Percentiles rank a stretch among this genome's conserved stretches.
These are phyloP conservation scores for Rhincodon typus DNA, from an alignment of 2,797 vertebrate species.

Conservation along the genomic window DNA sequence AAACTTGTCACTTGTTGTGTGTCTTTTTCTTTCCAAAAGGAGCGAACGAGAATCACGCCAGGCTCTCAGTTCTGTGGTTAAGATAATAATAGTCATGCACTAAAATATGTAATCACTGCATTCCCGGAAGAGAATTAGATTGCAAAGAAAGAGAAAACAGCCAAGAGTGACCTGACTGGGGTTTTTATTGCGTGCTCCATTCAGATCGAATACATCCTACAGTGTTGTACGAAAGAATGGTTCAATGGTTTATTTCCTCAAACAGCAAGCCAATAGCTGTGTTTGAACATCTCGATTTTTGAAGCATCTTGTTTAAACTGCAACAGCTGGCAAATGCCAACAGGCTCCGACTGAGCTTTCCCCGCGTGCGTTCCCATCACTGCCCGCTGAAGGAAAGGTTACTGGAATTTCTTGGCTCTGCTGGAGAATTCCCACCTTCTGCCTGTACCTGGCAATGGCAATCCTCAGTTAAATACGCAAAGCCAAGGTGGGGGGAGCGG, in stretches of 20 bases:
- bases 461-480: slow-evolving; percentile 55
- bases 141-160: not conserved
- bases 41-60: no score
- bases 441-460: slow-evolving; percentile 72
- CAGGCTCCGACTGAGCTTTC: slow-evolving; percentile 54
- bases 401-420: slow-evolving; percentile 66
- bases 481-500: slow-evolving; percentile 38
- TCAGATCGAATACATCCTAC: slow-evolving; percentile 26
- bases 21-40: not conserved
- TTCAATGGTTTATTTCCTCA: slow-evolving; percentile 62
- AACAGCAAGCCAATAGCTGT: slow-evolving; percentile 50
- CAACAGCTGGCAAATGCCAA: slow-evolving; percentile 60
- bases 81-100: not conserved
- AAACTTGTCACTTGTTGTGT: not conserved
- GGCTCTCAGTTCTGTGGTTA: not conserved
- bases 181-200: slow-evolving; percentile 7
- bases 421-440: slow-evolving; percentile 80
- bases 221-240: slow-evolving; percentile 61
- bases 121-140: slow-evolving; percentile 1
- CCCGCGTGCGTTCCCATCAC: slow-evolving; percentile 60
- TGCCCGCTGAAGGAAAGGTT: slow-evolving; percentile 63
- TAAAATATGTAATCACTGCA: slow-evolving; percentile 17
- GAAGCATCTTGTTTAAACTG: slow-evolving; percentile 60
- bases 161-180: not conserved
- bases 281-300: slow-evolving; percentile 57